These are phyloP conservation scores for Euglossa dilemma DNA, from an alignment of 1,140 invertebrate species.

Conservation along the genomic window DNA sequence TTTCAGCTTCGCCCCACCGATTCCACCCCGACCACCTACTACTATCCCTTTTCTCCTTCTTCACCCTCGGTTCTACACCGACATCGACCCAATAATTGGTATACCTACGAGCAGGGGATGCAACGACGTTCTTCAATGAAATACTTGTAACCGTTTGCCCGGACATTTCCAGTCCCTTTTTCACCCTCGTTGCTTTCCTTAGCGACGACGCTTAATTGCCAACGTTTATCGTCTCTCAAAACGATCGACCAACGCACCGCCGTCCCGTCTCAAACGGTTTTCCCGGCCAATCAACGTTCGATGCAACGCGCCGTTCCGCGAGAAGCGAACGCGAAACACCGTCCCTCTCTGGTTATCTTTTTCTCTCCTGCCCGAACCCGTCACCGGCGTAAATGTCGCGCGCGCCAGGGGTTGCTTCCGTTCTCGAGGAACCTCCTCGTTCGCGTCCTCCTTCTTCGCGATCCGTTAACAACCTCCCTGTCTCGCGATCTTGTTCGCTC, in stretches of 20 bases:
- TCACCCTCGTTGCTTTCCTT: constrained; percentile 69
- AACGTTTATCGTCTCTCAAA: constrained; percentile 47
- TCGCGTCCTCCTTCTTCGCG: background rate
- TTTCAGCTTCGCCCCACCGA: constrained; percentile 64
- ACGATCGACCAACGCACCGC: constrained; percentile 17
- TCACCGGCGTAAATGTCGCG: background rate
- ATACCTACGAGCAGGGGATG: constrained; percentile 69
- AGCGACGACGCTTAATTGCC: constrained; percentile 72
- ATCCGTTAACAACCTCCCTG: background rate
- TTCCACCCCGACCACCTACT: constrained; percentile 37
- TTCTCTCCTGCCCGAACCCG: background rate
- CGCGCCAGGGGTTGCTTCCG: background rate
- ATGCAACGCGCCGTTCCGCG: background rate
- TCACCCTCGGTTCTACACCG: constrained; percentile 60
- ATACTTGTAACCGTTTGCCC: constrained; percentile 72
- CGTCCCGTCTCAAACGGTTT: constrained; percentile 26
- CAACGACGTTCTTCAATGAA: constrained; percentile 63
- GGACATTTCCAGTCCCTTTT: constrained; percentile 59
- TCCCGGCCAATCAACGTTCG: constrained; percentile 32
- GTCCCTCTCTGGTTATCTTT: background rate
- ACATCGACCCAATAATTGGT: constrained; percentile 76
- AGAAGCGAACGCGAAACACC: background rate
- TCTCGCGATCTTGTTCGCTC: too few species aligned
- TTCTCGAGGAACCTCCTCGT: too few species aligned
- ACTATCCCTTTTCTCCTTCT: constrained; percentile 46